These are phyloP conservation scores for Apotomis turbidana DNA, from an alignment of 2,888 invertebrate species.

Conservation along the genomic window DNA sequence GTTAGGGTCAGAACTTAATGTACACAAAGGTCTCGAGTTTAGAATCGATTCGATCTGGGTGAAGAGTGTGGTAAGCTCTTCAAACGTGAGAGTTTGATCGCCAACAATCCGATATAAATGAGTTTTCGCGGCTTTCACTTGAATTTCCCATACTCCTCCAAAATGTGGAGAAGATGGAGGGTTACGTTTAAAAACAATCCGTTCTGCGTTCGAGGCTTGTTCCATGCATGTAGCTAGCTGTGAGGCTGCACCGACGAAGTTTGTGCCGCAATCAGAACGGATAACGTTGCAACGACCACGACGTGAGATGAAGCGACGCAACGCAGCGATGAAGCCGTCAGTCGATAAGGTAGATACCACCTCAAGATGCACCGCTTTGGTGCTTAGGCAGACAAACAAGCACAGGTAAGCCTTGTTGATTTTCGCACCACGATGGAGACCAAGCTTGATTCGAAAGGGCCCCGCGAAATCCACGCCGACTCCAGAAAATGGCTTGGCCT, in stretches of 20 bases:
- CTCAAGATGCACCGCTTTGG: conserved; percentile 34
- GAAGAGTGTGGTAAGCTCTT: neutral
- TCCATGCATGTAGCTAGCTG: neutral
- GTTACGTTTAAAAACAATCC: conserved; percentile 15
- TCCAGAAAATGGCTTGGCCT: too few species aligned
- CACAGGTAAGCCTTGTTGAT: too few species aligned
- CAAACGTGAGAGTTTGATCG: neutral
- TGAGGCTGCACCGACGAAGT: conserved; percentile 19
- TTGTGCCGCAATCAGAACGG: conserved; percentile 34
- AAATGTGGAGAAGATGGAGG: neutral
- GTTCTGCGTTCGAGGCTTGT: neutral
- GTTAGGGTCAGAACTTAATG: neutral
- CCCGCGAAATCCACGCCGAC: too few species aligned
- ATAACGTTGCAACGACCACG: conserved; percentile 33
- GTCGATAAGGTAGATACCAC: conserved; percentile 28
- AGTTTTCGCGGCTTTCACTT: neutral
- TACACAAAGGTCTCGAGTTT: conserved; percentile 32
- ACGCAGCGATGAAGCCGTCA: conserved; percentile 30
- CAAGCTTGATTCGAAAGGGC: too few species aligned
- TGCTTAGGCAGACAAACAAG: conserved; percentile 9
- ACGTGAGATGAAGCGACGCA: conserved; percentile 37
- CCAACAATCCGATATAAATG: conserved; percentile 11
- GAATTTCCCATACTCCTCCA: too few species aligned
- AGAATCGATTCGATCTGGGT: conserved; percentile 35
- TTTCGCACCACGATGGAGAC: too few species aligned